Evolutionary conservation across 2,888 invertebrate species (phyloP).

Genomic region (Augiades crinisus): DNA sequence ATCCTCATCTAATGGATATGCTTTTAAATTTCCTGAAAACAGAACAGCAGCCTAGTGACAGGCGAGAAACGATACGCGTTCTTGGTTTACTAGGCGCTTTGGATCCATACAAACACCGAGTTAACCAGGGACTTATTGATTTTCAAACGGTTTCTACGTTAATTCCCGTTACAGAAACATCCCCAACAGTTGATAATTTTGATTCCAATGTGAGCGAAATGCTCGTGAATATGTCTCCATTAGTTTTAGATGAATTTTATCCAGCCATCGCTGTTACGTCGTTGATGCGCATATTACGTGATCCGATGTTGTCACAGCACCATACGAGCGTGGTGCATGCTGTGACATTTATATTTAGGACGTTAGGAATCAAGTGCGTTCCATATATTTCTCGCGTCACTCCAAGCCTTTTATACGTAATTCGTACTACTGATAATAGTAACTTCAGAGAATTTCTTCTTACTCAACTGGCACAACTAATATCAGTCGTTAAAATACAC

Average conservation of each 20-base stretch:
- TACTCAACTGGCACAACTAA: constrained; percentile 95
- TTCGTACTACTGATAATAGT: constrained; percentile 89
- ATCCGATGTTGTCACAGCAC: constrained; percentile 93
- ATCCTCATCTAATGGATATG: constrained; percentile 95
- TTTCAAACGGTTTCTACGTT: constrained; percentile 90
- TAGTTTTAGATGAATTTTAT: constrained; percentile 97
- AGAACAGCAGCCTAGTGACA: constrained; percentile 93
- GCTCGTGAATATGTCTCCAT: constrained; percentile 95
- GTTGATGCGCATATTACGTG: constrained; percentile 95
- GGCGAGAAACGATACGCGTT: constrained; percentile 95
- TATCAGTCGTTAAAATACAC: constrained; percentile 97
- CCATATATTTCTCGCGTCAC: constrained; percentile 95
- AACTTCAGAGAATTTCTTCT: constrained; percentile 96
- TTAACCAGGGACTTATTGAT: constrained; percentile 95
- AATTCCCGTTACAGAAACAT: constrained; percentile 87
- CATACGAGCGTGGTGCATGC: constrained; percentile 98
- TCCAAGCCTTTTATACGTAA: constrained; percentile 93
- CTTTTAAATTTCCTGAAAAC: constrained; percentile 96
- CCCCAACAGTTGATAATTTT: constrained; percentile 81
- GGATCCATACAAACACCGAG: constrained; percentile 99
- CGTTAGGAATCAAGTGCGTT: constrained; percentile 96
- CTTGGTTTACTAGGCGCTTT: constrained; percentile 97
- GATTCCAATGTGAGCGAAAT: constrained; percentile 92
- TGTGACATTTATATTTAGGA: constrained; percentile 97
- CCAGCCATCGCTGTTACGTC: constrained; percentile 98